Conservation (phyloP, 2,113 vertebrate genomes). For the Dinomys branickii region DNA sequence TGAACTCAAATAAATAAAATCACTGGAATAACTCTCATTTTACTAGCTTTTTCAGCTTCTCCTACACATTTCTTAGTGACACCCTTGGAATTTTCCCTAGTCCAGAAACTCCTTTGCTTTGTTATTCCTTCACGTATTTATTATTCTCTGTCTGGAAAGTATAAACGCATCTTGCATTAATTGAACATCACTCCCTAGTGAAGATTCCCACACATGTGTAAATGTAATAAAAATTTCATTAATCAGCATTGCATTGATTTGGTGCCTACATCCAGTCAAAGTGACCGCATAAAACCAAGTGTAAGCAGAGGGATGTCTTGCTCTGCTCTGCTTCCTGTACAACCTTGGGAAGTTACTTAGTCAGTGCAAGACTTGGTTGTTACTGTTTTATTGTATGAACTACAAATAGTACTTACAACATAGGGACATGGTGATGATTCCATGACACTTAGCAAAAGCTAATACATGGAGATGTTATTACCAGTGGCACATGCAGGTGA, state of each 20-base stretch:
- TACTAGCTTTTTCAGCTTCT: not conserved
- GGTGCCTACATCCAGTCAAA: not conserved
- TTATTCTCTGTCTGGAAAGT: not conserved
- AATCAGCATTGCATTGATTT: not conserved
- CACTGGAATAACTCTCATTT: not conserved
- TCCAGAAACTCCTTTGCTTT: not conserved
- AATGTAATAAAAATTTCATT: not conserved
- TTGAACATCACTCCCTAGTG: not conserved
- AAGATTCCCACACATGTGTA: not conserved
- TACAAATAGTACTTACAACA: not conserved
- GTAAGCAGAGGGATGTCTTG: rapidly evolving
- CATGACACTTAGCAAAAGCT: not conserved
- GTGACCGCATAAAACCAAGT: not conserved
- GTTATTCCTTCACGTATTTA: not conserved
- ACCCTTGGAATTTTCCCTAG: not conserved
- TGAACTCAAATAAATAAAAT: not conserved
- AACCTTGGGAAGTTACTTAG: not conserved
- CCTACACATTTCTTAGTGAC: not conserved
- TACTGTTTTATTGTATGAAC: not conserved
- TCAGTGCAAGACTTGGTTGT: not conserved
- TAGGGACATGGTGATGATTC: not conserved
- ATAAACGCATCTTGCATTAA: not conserved
- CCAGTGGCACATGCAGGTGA: not conserved
- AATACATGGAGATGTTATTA: not conserved
- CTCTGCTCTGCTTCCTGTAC: not conserved